Conservation (phyloP, 2,113 vertebrate genomes). For the Tachysurus fulvidraco region DNA sequence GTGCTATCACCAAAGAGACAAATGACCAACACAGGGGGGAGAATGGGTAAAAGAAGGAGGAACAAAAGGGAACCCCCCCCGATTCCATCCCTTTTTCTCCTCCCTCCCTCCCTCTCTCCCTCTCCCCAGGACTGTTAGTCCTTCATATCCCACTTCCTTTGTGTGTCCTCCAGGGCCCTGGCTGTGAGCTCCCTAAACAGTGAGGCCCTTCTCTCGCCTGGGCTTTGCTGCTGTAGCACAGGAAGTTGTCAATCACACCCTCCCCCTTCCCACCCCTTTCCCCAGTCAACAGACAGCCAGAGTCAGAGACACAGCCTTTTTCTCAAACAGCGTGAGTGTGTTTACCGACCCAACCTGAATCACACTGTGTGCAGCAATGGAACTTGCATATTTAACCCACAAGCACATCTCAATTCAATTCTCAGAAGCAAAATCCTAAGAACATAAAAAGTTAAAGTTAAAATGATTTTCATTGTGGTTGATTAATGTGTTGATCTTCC, state of each 20-base stretch:
- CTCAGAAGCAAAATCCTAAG: not conserved
- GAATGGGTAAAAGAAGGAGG: not conserved
- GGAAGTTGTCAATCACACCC: constrained; percentile 63
- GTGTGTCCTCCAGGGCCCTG: constrained; percentile 39
- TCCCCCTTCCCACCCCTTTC: constrained; percentile 35
- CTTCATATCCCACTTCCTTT: constrained; percentile 48
- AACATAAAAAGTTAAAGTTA: not conserved
- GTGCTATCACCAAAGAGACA: constrained; percentile 14
- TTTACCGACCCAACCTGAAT: constrained; percentile 33
- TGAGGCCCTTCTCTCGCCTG: constrained; percentile 51
- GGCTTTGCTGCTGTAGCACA: constrained; percentile 38
- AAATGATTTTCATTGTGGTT: not conserved
- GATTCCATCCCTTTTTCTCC: constrained; percentile 34
- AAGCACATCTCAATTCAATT: not conserved
- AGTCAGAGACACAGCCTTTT: constrained; percentile 53
- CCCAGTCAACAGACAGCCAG: constrained; percentile 14
- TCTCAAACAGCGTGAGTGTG: constrained; percentile 34
- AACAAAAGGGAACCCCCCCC: constrained; percentile 11
- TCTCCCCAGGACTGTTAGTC: constrained; percentile 46
- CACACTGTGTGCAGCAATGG: constrained; percentile 7
- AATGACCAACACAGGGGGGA: constrained; percentile 2
- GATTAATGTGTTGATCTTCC: not conserved
- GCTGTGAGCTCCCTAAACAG: constrained; percentile 33
- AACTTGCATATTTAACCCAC: constrained; percentile 11
- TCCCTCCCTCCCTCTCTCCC: not conserved